phyloP scores from a whole-genome alignment of 2,113 vertebrate genomes.

The Triplophysa tibetana region DNA sequence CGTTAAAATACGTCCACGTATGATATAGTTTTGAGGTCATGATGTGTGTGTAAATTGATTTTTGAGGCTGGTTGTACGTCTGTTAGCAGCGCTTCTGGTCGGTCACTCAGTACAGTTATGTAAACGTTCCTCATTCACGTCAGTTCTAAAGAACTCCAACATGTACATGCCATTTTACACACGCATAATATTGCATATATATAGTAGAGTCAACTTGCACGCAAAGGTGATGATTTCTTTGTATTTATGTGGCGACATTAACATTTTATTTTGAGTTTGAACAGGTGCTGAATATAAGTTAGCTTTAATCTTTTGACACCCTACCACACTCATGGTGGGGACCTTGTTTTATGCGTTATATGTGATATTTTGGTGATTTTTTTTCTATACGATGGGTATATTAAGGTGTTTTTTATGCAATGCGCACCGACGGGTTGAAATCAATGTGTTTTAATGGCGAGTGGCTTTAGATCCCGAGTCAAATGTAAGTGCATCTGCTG shows the following conservation, averaged over 20 bases:
- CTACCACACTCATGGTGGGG: too few relatives aligned
- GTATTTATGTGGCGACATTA: not conserved
- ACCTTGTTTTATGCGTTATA: too few relatives aligned
- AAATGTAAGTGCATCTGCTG: not conserved
- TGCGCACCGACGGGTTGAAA: not conserved
- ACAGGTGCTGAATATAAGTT: not conserved
- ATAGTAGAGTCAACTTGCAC: not conserved
- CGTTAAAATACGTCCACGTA: not conserved
- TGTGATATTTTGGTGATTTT: too few relatives aligned
- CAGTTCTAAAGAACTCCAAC: not conserved
- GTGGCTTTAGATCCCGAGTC: not conserved
- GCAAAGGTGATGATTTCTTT: not conserved
- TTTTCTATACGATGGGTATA: too few relatives aligned
- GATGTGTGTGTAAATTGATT: not conserved
- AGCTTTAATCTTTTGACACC: not conserved
- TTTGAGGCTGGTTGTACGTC: conserved; percentile 46
- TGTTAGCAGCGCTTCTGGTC: conserved; percentile 55
- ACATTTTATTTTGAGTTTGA: not conserved
- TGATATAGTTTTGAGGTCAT: not conserved
- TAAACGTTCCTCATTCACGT: conserved; percentile 26
- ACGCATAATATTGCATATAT: too few relatives aligned
- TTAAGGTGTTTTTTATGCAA: not conserved
- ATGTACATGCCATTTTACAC: too few relatives aligned
- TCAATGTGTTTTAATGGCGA: not conserved
- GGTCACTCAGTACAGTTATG: conserved; percentile 54